These are phyloP conservation scores for Acropora yongei DNA, from an alignment of 64 coral and sea anemone genomes.

Conservation along the genomic window DNA sequence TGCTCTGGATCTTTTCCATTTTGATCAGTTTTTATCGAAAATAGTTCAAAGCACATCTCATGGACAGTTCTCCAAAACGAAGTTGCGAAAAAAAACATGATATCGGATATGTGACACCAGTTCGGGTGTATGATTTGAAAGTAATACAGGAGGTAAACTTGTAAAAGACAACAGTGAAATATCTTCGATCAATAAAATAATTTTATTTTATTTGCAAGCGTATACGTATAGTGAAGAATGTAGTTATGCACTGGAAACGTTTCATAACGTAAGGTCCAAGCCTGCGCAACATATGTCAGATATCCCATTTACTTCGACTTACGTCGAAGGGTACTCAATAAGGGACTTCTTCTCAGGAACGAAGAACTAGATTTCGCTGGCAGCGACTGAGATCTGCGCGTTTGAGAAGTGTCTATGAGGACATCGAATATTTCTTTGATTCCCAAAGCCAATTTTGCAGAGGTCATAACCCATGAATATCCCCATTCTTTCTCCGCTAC, in stretches of 20 bases:
- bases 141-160: neutral
- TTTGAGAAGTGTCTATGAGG: constrained; percentile 67
- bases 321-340: neutral
- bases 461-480: constrained; percentile 68
- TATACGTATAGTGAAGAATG: no score
- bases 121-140: neutral
- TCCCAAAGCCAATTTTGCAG: constrained; percentile 69
- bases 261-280: neutral
- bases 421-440: constrained; percentile 43
- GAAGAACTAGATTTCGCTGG: constrained; percentile 36
- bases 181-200: neutral
- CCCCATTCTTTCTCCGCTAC: constrained; percentile 73
- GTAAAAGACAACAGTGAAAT: neutral
- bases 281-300: neutral
- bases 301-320: neutral
- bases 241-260: no score
- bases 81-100: neutral
- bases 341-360: neutral
- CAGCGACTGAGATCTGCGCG: constrained; percentile 55
- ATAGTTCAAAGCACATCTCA: no score
- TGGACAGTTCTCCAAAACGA: neutral
- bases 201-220: no score
- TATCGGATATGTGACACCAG: neutral
- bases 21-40: no score
- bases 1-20: no score